A percentile compares a stretch with the other conserved stretches of the same genome.
Conservation (phyloP, 2,797 vertebrate genomes). For the Gobio occitaniae region DNA sequence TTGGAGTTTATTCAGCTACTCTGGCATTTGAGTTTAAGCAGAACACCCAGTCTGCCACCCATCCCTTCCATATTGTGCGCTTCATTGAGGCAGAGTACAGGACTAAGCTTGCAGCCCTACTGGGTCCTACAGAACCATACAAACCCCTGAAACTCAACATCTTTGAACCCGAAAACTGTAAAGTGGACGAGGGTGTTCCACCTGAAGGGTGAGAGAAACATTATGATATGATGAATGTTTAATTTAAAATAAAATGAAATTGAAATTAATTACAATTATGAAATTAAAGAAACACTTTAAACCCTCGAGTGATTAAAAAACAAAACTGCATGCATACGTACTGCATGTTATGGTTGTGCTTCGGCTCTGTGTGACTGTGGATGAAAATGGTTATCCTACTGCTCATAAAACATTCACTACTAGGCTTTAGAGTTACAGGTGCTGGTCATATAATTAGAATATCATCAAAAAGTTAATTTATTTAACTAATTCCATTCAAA, state of each 20-base stretch:
- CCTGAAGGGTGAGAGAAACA: constrained; percentile 56
- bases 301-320: too few species aligned
- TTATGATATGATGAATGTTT: not conserved
- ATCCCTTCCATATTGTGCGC: constrained; percentile 84
- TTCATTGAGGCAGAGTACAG: constrained; percentile 75
- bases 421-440: too few species aligned
- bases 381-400: too few species aligned
- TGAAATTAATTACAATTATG: too few species aligned
- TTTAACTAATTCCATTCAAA: too few species aligned
- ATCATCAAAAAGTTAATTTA: too few species aligned
- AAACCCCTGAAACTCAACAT: constrained; percentile 66
- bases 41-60: constrained; percentile 52
- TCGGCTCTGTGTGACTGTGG: too few species aligned
- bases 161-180: not conserved
- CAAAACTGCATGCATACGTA: too few species aligned
- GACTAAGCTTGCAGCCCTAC: constrained; percentile 77
- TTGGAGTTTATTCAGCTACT: constrained; percentile 79
- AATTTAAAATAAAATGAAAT: not conserved
- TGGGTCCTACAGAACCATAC: constrained; percentile 69
- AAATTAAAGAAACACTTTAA: too few species aligned
- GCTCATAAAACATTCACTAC: too few species aligned
- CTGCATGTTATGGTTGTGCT: too few species aligned
- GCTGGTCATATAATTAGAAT: too few species aligned
- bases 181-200: constrained; percentile 76
- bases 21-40: constrained; percentile 83